These are phyloP conservation scores for Drosophila ambigua DNA, from an alignment of 1,140 invertebrate genomes.

Conservation along the genomic window DNA sequence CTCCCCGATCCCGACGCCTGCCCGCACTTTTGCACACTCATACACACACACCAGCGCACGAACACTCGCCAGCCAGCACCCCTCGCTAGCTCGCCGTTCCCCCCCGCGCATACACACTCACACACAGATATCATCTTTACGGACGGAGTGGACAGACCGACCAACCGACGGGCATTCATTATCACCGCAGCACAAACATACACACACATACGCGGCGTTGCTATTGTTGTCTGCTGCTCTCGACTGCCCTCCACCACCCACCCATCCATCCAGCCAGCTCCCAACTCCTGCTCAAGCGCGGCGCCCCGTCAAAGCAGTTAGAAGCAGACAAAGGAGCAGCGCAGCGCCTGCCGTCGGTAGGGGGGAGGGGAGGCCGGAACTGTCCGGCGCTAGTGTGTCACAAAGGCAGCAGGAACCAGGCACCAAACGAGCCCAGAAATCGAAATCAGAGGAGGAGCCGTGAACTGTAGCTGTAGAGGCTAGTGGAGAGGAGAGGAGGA, in stretches of 20 bases:
- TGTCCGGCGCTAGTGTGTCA: too few species aligned
- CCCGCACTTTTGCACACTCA: constrained; percentile 42
- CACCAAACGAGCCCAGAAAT: too few species aligned
- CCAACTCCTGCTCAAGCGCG: neutral
- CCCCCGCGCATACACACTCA: neutral
- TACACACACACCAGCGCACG: constrained; percentile 13
- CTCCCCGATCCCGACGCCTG: constrained; percentile 30
- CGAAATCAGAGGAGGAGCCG: too few species aligned
- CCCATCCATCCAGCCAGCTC: constrained; percentile 3
- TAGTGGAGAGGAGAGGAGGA: neutral
- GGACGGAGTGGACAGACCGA: constrained; percentile 12
- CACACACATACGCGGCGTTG: constrained; percentile 63
- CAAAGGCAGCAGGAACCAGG: too few species aligned
- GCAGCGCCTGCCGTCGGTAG: too few species aligned
- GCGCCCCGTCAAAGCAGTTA: neutral
- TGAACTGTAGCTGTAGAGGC: too few species aligned
- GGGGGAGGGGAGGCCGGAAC: too few species aligned
- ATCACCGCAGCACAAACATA: constrained; percentile 43
- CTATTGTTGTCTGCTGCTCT: constrained; percentile 76
- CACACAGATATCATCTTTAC: constrained; percentile 50
- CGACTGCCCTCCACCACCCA: constrained; percentile 26
- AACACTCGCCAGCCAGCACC: too few species aligned
- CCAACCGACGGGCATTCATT: constrained; percentile 52
- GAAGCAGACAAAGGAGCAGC: constrained; percentile 41
- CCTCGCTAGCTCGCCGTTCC: too few species aligned